A percentile compares a stretch with the other conserved stretches of the same genome.
Evolutionary conservation across 2,113 vertebrate genomes (phyloP).

Genomic region (Dolichotis patagonum): DNA sequence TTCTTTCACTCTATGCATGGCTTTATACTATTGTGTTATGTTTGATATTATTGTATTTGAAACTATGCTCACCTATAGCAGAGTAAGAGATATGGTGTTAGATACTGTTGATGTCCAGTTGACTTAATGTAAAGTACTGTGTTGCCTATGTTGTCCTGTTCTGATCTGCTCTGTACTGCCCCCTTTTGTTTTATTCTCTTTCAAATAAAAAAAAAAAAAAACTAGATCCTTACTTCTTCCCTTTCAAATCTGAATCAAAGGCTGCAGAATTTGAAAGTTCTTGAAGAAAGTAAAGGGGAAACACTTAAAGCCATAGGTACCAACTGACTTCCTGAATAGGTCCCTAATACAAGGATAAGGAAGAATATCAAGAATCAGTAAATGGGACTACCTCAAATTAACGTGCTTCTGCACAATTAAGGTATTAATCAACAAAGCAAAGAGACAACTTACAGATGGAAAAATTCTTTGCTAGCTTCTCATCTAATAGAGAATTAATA

Average conservation of each 20-base stretch:
- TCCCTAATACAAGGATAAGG: background rate
- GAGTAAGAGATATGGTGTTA: too few relatives aligned
- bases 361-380: background rate
- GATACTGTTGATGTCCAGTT: too few relatives aligned
- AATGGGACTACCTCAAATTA: background rate
- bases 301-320: background rate
- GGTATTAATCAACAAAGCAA: background rate
- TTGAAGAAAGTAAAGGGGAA: background rate
- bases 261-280: background rate
- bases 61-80: too few relatives aligned
- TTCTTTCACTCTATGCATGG: too few relatives aligned
- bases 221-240: background rate
- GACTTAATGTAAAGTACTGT: too few relatives aligned
- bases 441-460: background rate
- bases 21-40: too few relatives aligned
- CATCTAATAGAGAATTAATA: background rate
- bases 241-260: background rate
- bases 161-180: too few relatives aligned
- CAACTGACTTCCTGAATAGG: background rate
- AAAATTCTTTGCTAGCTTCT: background rate
- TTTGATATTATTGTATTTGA: too few relatives aligned
- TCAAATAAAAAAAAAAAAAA: too few relatives aligned
- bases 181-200: too few relatives aligned
- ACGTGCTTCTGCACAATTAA: background rate
- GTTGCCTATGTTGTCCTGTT: too few relatives aligned